Conservation (phyloP, 2,888 invertebrate genomes). For the Norana najaformis region DNA sequence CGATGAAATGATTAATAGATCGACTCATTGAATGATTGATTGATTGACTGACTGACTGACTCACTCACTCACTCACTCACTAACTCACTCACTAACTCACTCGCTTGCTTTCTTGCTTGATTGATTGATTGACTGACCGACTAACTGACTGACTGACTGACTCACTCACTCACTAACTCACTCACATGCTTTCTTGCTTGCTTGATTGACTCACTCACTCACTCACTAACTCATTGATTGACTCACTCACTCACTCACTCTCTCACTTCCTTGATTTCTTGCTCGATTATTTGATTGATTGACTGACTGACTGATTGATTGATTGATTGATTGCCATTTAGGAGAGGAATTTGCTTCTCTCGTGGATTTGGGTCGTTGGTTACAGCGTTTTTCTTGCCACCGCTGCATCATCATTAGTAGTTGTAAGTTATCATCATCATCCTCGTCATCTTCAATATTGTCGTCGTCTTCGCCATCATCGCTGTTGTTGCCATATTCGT, state of each 20-base stretch:
- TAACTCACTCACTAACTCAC: too few relatives aligned
- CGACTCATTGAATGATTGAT: too few relatives aligned
- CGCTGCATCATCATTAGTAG: conserved; percentile 43
- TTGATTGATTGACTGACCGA: not conserved
- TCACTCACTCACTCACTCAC: too few relatives aligned
- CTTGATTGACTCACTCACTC: not conserved
- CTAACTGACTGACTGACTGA: not conserved
- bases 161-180: not conserved
- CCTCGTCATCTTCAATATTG: not conserved
- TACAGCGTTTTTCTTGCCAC: conserved; percentile 43
- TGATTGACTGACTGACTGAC: too few relatives aligned
- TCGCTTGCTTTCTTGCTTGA: not conserved
- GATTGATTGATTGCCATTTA: conserved; percentile 19
- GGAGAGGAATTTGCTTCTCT: conserved; percentile 42
- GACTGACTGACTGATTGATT: not conserved
- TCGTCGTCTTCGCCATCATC: not conserved
- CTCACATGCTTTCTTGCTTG: too few relatives aligned
- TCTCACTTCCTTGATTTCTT: not conserved
- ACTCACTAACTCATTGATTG: not conserved
- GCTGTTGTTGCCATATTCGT: not conserved
- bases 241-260: not conserved
- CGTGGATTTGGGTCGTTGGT: conserved; percentile 45
- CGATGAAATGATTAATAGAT: too few relatives aligned
- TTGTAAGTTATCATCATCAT: conserved; percentile 37
- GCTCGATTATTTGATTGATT: not conserved